Base-by-base conservation (phyloP, 2,888 invertebrate genomes). In the Polyommatus icarus region DNA sequence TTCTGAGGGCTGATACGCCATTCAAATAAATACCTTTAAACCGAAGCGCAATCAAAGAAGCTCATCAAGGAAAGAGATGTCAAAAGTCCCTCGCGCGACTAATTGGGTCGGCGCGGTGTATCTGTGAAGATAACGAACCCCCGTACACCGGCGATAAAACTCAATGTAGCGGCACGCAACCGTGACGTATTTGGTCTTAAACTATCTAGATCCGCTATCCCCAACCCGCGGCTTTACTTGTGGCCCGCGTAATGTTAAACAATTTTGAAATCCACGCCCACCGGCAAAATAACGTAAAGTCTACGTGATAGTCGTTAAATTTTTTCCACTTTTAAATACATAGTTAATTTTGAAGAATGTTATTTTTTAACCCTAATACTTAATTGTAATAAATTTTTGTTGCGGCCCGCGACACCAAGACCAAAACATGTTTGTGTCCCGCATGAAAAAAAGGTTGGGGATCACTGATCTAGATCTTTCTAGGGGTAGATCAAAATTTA, bases 41-140 rank as follows among this genome's bases (percentile, higher is more conserved):
- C 32, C 67, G 67, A 67, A 67, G 3, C 24, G 61, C 29, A 32
- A 67, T 67, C 67, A 67, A 72, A 72, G 72, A 40, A 72, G 40
- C 72, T 72, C 10, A 36, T 72, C n/a, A 72, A 20, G 40, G 72
- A 40, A 36, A 71, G 20, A 36, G 72, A 72, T 72, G 36, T 36
- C 72, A 40, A 72, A 40, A 72, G 40, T 20, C 20, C 72, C 40
- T 20, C 36, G 36, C 40, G 36, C 40, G 40, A 40, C 72, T 72
- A 72, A 72, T 72, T 72, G 72, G 72, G 72, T 40, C 72, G 72
- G 3, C 12, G 71, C 40, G 40, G 72, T 72, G 40, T 40, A 72
- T 72, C n/a, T 20, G 71, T 71, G n/a, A n/a, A n/a, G 72, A 72
- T 40, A 72, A 72, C 72, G 40, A 40, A 40, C 72, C 40, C 72